These are phyloP conservation scores for Apamea epomidion DNA, from an alignment of 2,888 invertebrate species.

Conservation along the genomic window DNA sequence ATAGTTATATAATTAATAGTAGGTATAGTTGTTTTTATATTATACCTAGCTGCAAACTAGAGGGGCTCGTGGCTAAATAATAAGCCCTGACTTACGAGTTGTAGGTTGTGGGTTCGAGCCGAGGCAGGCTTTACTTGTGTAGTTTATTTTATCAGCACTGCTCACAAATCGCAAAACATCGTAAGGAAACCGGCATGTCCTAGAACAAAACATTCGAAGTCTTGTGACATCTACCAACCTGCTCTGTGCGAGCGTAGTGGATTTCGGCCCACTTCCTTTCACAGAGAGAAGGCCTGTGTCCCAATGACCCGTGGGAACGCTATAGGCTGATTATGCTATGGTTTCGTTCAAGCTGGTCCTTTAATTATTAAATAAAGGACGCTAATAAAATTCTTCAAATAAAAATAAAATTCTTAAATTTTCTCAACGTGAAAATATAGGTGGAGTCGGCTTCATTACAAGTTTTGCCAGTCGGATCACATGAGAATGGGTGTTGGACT, in stretches of 20 bases:
- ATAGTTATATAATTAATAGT: too few species aligned
- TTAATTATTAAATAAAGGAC: not conserved
- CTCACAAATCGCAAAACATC: not conserved
- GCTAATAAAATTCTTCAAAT: not conserved
- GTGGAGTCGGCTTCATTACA: not conserved
- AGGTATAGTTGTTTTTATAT: not conserved
- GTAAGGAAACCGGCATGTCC: not conserved
- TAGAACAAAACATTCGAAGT: conserved; percentile 16
- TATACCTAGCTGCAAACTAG: not conserved
- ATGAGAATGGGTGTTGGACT: not conserved
- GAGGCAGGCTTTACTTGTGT: not conserved
- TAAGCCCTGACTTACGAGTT: not conserved
- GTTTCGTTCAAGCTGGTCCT: not conserved
- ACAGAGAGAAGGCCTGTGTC: not conserved
- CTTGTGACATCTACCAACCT: not conserved
- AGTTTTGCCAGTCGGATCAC: not conserved
- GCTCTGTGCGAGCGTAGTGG: not conserved
- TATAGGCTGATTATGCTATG: not conserved
- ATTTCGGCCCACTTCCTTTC: not conserved
- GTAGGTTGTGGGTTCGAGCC: not conserved
- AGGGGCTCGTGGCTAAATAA: not conserved
- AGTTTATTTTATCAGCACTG: not conserved
- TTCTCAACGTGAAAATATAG: not conserved
- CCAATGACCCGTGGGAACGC: not conserved
- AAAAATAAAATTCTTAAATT: too few species aligned